Evolutionary conservation across 2,888 invertebrate genomes (phyloP), one percentile per base, ranked within the genome.

Genomic region (Caenorhabditis afra): DNA sequence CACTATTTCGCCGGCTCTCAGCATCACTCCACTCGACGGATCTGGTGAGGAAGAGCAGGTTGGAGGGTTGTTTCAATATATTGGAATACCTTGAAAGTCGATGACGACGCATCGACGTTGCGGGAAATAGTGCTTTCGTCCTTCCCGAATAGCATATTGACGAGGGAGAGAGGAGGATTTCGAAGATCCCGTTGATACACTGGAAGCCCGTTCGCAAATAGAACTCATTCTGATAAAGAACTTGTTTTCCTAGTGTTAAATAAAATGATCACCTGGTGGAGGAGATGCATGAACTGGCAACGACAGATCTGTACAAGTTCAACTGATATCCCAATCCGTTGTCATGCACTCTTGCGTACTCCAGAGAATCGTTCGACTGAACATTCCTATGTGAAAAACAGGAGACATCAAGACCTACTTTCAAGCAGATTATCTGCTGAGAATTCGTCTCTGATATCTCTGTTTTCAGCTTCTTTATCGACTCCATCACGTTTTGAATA

Each of bases 241-340:
- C 14, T 22, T 20, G 16, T 37, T 47, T 3, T 7, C 18, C 5
- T 20, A 1, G 18, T 23, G 47, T 62, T 29, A 16, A 22, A 18
- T 47, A 41, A 41, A 22, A 16, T 20, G 8, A 50, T 18, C 23
- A 77, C 77, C 78, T 79, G 20, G 52, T 61, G 8, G 57, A 74
- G 23, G 65, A 87, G 78, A 45, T 64, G 29, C 14, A 52, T 0
- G 44, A 62, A 37, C 57, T 86, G 50, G 75, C 87, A 79, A 77
- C 83, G 64, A 81, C 85, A 76, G 65, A 84, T 81, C 66, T 84
- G 74, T 35, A 87, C 79, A 81, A 78, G 71, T 65, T 76, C 58
- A 65, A 58, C 65, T 79, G 79, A 20, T 75, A 66, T 0, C 70
- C 71, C 12, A 79, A 29, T 11, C 74, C 74, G 16, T 70, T 70